Percentiles rank a stretch among this genome's conserved stretches.
Evolutionary conservation across 2,888 invertebrate genomes (phyloP).

Genomic region (Anarsia innoxiella): DNA sequence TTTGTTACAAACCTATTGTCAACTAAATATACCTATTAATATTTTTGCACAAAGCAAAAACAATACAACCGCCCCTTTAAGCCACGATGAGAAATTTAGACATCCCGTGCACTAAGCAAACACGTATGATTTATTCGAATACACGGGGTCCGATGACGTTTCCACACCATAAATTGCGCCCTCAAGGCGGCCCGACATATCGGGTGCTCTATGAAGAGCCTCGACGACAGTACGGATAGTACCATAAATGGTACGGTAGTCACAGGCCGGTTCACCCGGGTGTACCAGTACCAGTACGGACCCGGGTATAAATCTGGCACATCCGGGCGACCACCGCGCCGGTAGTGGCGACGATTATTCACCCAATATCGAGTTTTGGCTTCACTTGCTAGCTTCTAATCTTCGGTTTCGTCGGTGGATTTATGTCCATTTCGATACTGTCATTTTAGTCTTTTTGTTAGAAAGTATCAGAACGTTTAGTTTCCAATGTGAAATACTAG

Average conservation of each 20-base stretch:
- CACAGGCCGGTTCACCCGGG: conserved; percentile 42
- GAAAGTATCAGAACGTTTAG: too few relatives aligned
- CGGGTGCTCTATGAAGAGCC: conserved; percentile 66
- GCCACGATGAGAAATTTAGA: conserved; percentile 52
- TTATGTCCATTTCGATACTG: conserved; percentile 37
- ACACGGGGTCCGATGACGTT: conserved; percentile 67
- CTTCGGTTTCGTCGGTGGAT: conserved; percentile 62
- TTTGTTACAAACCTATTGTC: too few relatives aligned
- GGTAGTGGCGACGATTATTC: conserved; percentile 74
- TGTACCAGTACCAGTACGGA: conserved; percentile 25
- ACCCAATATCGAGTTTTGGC: conserved; percentile 75
- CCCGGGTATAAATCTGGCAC: conserved; percentile 70
- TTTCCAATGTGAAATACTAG: too few relatives aligned
- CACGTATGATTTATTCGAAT: conserved; percentile 65
- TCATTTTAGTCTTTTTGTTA: conserved; percentile 18
- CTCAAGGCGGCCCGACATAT: conserved; percentile 67
- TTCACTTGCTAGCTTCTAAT: conserved; percentile 68
- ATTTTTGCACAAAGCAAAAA: too few relatives aligned
- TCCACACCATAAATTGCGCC: conserved; percentile 71
- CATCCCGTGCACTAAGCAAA: conserved; percentile 57
- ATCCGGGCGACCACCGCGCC: conserved; percentile 69
- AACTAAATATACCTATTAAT: too few relatives aligned
- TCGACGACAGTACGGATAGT: conserved; percentile 55
- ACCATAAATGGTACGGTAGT: conserved; percentile 28
- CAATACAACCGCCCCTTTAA: too few relatives aligned